Conservation (phyloP, 2,888 invertebrate species). For the Anarsia innoxiella region DNA sequence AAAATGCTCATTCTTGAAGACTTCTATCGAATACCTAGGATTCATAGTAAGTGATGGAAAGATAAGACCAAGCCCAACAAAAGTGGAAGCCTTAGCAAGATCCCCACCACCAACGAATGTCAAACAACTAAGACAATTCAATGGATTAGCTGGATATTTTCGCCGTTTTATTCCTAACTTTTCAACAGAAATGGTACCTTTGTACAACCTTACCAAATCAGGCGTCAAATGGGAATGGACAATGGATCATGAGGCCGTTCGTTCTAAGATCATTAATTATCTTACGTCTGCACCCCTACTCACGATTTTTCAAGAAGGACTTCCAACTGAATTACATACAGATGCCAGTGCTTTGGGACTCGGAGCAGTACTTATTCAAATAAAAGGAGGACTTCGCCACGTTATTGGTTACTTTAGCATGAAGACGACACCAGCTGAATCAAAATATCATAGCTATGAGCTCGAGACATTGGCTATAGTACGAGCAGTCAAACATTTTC, state of each 20-base stretch:
- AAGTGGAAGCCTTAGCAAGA: conserved; percentile 2
- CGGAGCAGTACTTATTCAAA: conserved; percentile 16
- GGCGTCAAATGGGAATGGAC: conserved; percentile 15
- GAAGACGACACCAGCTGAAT: conserved; percentile 10
- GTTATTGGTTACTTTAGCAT: conserved; percentile 12
- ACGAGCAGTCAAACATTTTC: background rate
- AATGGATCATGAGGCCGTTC: conserved; percentile 8
- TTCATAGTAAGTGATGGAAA: too few relatives aligned
- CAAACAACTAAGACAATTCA: conserved; percentile 5
- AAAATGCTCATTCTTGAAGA: too few relatives aligned
- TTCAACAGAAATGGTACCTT: conserved; percentile 1
- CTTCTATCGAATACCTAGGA: too few relatives aligned
- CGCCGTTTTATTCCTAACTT: conserved; percentile 1
- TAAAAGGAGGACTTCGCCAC: background rate
- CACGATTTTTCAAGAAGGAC: conserved; percentile 13
- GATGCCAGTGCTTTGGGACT: conserved; percentile 19
- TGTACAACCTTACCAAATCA: background rate
- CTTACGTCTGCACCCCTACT: conserved; percentile 14
- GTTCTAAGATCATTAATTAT: conserved; percentile 8
- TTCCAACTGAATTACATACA: conserved; percentile 16
- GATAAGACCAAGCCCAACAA: conserved; percentile 1
- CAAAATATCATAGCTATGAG: conserved; percentile 4
- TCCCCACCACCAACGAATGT: background rate
- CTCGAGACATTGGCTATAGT: too few relatives aligned
- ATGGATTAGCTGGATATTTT: conserved; percentile 1